Base-by-base conservation (phyloP, 2,113 vertebrate genomes). In the Cinclus mexicanus region DNA sequence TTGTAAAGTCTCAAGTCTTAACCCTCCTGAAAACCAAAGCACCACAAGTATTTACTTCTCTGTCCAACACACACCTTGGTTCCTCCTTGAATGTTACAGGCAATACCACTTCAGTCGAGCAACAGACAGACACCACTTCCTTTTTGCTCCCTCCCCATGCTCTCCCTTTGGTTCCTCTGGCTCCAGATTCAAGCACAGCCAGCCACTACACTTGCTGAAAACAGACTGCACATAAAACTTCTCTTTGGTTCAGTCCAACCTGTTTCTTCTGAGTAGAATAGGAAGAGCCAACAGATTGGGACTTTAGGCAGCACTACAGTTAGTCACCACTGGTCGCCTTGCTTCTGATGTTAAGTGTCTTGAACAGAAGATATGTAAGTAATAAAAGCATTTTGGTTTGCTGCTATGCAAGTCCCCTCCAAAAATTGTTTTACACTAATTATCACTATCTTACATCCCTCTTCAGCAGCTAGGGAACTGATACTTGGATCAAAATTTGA, bases 21-120 rank as follows among this genome's bases (percentile, higher is more conserved):
- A 87, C 53, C 93, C 65, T 96, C 68, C 91, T 82, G 90, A 93
- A 95, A 89, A 57, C 83, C 84, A 91, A 89, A 97, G 65, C 3
- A 2, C 93, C 89, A 91, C 90, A 95, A 90, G 91, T 97, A 97
- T 97, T 97, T 97, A 95, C 76, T 95, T 95, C 95, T 95, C 68
- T 92, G 81, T 89, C 89, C 96, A 92, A 90, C 86, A 94, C 56
- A 96, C 96, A 93, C 74, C 90, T 96, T 53, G 21, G 92, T 93
- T 98, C 93, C 96, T 97, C 87, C 87, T 94, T 28, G 12, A 91
- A 79, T 71, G 83, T 64, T 95, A 90, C 86, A 93, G 86, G 74
- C 78, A 93, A 77, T 70, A 89, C 92, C 95, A 92, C 82, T 89
- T 87, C 59, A 89, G 95, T 96, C 52, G 35, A 76, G 76, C 82